Percentiles rank a stretch among this genome's conserved stretches.
phyloP scores from a whole-genome alignment of 2,797 vertebrate genomes.

The Acanthis flammea region DNA sequence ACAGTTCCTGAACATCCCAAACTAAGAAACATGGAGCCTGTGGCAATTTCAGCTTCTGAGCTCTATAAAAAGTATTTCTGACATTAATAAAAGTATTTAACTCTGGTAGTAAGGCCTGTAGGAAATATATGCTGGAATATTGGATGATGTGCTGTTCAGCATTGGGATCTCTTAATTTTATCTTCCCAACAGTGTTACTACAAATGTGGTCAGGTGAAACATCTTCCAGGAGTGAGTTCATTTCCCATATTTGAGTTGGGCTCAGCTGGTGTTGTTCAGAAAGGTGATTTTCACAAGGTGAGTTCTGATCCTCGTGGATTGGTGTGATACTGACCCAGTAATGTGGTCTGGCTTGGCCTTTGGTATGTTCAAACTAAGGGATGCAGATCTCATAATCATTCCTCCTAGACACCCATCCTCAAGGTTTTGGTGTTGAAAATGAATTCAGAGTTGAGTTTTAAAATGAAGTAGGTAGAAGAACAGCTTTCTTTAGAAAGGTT shows the following conservation, averaged over 20 bases:
- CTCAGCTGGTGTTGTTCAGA: neutral
- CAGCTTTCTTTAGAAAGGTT: neutral
- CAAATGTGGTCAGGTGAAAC: neutral
- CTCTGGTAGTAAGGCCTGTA: neutral
- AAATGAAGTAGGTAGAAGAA: neutral
- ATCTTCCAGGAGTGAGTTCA: neutral
- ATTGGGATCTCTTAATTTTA: neutral
- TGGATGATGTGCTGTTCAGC: fast-evolving
- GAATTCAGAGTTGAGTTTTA: neutral
- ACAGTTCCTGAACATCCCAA: neutral
- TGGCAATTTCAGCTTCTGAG: neutral
- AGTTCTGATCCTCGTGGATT: neutral
- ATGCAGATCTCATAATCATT: neutral
- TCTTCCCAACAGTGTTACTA: neutral
- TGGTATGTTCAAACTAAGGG: neutral
- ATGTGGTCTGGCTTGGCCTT: neutral
- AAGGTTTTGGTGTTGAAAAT: neutral
- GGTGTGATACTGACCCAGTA: neutral
- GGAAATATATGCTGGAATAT: neutral
- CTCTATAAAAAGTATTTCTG: neutral
- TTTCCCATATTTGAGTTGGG: neutral
- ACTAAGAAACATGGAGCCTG: neutral
- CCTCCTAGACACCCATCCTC: neutral
- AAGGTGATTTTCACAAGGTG: neutral
- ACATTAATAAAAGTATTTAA: neutral